Evolutionary conservation across 2,113 vertebrate genomes (phyloP).

Genomic region (Aleadryas rufinucha): DNA sequence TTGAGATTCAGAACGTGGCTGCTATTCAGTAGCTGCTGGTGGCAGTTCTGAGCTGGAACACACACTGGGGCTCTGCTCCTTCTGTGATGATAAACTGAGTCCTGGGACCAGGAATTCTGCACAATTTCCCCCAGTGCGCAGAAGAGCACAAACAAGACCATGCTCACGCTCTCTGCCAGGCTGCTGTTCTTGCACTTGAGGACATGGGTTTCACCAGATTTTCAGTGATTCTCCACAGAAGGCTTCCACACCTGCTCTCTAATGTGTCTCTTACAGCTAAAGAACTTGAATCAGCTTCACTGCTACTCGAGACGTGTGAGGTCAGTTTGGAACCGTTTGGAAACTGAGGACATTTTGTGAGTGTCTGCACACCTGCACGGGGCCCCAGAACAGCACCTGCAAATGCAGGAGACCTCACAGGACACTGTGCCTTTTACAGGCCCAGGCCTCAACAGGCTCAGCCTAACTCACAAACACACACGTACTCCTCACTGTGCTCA

Average conservation of each 20-base stretch:
- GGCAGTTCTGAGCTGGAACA: not conserved
- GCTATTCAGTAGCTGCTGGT: not conserved
- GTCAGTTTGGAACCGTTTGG: constrained; percentile 76
- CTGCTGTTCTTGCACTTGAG: not conserved
- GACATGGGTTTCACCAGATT: constrained; percentile 70
- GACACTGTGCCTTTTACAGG: not conserved
- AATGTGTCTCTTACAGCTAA: constrained; percentile 75
- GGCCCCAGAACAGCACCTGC: not conserved
- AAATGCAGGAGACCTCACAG: not conserved
- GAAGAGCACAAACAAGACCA: not conserved
- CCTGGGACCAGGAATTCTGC: not conserved
- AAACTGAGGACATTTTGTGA: constrained; percentile 68
- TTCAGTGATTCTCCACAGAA: constrained; percentile 75
- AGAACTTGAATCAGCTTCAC: constrained; percentile 76
- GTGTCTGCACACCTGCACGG: not conserved
- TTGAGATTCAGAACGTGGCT: not conserved
- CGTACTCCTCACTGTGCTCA: not conserved
- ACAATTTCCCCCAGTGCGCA: not conserved
- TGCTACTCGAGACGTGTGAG: constrained; percentile 66
- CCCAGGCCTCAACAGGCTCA: not conserved
- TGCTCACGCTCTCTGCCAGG: not conserved
- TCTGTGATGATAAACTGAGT: not conserved
- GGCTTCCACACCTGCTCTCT: constrained; percentile 75
- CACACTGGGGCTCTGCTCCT: not conserved
- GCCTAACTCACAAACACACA: not conserved